These are phyloP conservation scores for Pseudopodoces humilis DNA, from an alignment of 2,113 vertebrate genomes.

Conservation along the genomic window DNA sequence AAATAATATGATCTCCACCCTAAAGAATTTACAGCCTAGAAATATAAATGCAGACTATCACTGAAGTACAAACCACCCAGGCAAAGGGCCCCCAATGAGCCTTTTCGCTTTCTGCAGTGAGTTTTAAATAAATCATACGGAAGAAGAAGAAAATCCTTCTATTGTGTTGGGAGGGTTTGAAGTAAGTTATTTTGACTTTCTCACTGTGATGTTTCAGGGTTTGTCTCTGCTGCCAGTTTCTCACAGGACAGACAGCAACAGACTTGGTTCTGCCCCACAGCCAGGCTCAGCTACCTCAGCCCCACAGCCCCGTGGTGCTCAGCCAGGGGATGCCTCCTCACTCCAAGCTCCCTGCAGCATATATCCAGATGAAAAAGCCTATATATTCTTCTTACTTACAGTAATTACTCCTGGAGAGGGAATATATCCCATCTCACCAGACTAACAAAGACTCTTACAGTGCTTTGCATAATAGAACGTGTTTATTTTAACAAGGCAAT, in stretches of 20 bases:
- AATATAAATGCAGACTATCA: neutral
- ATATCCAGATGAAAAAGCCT: neutral
- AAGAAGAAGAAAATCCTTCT: neutral
- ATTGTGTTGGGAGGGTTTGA: neutral
- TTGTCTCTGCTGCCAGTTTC: neutral
- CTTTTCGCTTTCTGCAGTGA: neutral
- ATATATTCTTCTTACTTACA: neutral
- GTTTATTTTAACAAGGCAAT: neutral
- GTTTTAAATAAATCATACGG: neutral
- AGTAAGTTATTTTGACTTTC: neutral
- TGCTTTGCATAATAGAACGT: neutral
- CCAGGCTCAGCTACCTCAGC: neutral
- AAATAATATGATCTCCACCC: neutral
- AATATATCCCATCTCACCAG: neutral
- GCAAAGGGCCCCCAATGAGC: neutral
- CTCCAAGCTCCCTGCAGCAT: neutral
- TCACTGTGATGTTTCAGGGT: neutral
- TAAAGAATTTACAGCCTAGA: neutral
- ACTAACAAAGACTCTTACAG: neutral
- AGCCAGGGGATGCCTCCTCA: neutral
- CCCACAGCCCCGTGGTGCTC: neutral
- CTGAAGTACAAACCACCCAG: neutral
- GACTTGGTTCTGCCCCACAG: neutral
- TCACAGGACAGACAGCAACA: neutral
- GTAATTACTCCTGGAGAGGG: neutral